Evolutionary conservation across 2,113 vertebrate genomes (phyloP).

Genomic region (Balaeniceps rex): DNA sequence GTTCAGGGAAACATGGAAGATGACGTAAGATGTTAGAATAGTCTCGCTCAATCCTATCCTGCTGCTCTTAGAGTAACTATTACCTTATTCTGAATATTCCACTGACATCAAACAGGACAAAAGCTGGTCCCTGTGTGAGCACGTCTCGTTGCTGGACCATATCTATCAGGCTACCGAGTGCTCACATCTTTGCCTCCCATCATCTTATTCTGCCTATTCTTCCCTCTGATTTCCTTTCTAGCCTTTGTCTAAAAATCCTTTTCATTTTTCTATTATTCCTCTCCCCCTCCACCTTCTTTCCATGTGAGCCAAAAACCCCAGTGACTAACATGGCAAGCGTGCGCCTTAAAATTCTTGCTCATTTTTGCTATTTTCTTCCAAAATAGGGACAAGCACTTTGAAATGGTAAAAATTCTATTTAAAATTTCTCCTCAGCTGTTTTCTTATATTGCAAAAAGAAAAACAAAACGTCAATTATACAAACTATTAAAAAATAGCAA

Average conservation of each 20-base stretch:
- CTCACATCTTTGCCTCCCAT: not conserved
- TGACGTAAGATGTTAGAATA: not conserved
- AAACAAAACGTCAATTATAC: not conserved
- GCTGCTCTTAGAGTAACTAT: not conserved
- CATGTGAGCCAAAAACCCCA: not conserved
- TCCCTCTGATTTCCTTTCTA: not conserved
- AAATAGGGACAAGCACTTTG: not conserved
- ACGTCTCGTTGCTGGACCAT: not conserved
- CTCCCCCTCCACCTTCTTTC: not conserved
- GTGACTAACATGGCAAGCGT: not conserved
- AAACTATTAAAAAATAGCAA: not conserved
- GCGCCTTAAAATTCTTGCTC: not conserved
- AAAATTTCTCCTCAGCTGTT: not conserved
- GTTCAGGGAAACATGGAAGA: not conserved
- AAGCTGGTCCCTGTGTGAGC: not conserved
- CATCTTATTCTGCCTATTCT: constrained; percentile 12
- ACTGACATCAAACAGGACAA: not conserved
- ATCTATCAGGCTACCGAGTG: not conserved
- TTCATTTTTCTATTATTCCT: not conserved
- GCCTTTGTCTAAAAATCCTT: constrained; percentile 4
- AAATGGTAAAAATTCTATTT: not conserved
- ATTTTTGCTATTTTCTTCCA: not conserved
- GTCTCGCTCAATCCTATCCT: not conserved
- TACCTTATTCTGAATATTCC: not conserved
- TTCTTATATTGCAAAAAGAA: not conserved